Evolutionary conservation across 64 coral and sea anemone species (phyloP), one percentile per base, ranked within the genome.

Genomic region (Astreopora myriophthalma): DNA sequence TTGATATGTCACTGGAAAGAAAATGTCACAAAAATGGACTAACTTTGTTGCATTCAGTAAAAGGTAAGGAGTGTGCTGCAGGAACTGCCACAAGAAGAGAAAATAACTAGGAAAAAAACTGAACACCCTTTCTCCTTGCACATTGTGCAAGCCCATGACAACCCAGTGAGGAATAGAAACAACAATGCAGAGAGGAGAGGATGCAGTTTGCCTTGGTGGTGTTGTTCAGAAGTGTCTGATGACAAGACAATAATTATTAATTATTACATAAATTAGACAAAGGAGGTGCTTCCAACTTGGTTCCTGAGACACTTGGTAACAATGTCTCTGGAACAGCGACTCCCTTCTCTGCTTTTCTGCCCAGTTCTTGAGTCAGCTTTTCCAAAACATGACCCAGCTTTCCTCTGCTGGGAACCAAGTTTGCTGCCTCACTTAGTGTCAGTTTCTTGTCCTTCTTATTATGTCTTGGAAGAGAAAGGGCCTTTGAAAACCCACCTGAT

Each of bases 361-460:
- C 87, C 28, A 97, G 66, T 48, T 94, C 92, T 64, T 97, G 93
- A 5, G 80, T 60, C 20, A 97, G 82, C 48, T 88, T 97, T 36
- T 86, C 69, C 30, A 97, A 39, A 22, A 87, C 73, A 72, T 76
- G 39, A 37, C 74, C 72, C 19, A 97, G 30, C 32, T 86, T 93
- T 34, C 74, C 70, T 20, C n/a, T 31, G 35, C 75, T 90, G 12
- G 95, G 95, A 12, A 97, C 81, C 2, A 94, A 69, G 68, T 87
- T 97, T 35, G 95, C 92, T 34, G 91, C 95, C 27, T 97, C 91
- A 42, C 92, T 94, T 2, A 97, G 63, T 6, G 95, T 97, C 13
- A 97, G 75, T 75, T 97, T 97, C 62, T 55, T 97, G 23, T 57
- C 92, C 48, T 97, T 97, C 28, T 69, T 90, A 0, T 71, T 69